Evolutionary conservation across 2,888 invertebrate species (phyloP).

Genomic region (Drosophila monieri): DNA sequence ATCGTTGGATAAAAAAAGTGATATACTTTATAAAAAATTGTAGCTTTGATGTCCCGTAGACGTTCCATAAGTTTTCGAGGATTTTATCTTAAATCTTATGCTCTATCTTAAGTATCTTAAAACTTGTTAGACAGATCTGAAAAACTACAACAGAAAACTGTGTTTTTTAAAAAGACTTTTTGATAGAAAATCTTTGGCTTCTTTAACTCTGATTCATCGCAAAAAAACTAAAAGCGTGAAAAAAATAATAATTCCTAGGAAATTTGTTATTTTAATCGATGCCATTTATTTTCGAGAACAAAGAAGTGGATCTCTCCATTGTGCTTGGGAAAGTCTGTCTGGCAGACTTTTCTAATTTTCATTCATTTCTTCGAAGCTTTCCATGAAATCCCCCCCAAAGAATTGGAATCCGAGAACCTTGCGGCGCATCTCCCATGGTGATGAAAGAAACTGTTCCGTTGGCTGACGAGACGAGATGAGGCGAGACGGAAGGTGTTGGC

Average conservation of each 20-base stretch:
- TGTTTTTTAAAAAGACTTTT: no score
- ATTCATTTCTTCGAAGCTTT: not conserved
- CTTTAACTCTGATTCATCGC: not conserved
- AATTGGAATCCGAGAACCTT: constrained; percentile 1
- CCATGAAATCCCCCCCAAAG: not conserved
- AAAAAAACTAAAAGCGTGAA: not conserved
- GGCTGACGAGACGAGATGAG: constrained; percentile 10
- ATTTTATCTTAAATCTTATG: no score
- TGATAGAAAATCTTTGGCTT: no score
- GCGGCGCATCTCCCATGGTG: constrained; percentile 4
- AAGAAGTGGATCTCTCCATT: not conserved
- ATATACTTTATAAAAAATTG: no score
- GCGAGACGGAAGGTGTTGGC: constrained; percentile 16
- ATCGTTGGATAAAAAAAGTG: no score
- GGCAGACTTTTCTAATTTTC: not conserved
- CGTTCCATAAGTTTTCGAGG: no score
- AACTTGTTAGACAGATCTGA: not conserved
- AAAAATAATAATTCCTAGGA: not conserved
- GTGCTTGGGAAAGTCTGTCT: not conserved
- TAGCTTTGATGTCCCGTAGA: no score
- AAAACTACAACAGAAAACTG: not conserved
- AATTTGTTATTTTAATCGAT: not conserved
- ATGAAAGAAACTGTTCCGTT: constrained; percentile 16
- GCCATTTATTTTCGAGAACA: not conserved
- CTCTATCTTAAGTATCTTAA: no score